phyloP scores from a whole-genome alignment of 2,797 vertebrate species.

The Pangasius larnaudii region DNA sequence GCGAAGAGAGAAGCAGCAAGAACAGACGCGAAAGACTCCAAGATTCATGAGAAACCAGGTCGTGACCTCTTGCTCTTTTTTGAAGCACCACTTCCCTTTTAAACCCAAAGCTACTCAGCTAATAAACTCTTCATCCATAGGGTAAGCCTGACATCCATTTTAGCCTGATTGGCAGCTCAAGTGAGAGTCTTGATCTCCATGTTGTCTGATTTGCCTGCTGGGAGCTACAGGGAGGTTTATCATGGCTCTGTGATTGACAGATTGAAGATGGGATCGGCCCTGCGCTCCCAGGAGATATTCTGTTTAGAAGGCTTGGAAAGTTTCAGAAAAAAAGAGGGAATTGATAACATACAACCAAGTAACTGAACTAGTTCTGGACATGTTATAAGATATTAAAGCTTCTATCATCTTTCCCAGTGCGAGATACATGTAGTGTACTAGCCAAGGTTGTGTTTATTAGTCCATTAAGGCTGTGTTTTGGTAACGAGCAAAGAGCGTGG shows the following conservation, averaged over 20 bases:
- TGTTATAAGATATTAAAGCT: neutral
- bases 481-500: constrained; percentile 22
- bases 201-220: constrained; percentile 41
- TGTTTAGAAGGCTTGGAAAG: constrained; percentile 11
- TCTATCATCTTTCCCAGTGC: neutral
- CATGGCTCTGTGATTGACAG: constrained; percentile 26
- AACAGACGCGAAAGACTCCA: neutral
- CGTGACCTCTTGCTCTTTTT: neutral
- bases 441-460: neutral
- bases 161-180: constrained; percentile 43
- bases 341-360: neutral
- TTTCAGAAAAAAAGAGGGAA: neutral
- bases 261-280: constrained; percentile 18
- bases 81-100: neutral
- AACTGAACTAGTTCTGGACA: neutral
- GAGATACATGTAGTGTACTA: neutral
- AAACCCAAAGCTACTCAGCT: constrained; percentile 17
- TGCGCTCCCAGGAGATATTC: constrained; percentile 4
- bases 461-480: constrained; percentile 30
- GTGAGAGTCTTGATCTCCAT: constrained; percentile 41
- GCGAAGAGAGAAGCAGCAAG: neutral
- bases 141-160: constrained; percentile 40
- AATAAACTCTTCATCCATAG: constrained; percentile 30
- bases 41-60: constrained; percentile 1
- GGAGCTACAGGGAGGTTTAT: constrained; percentile 40